Evolutionary conservation across 2,888 invertebrate species (phyloP), one percentile per base, ranked within the genome.

Genomic region (Ectemnius continuus): DNA sequence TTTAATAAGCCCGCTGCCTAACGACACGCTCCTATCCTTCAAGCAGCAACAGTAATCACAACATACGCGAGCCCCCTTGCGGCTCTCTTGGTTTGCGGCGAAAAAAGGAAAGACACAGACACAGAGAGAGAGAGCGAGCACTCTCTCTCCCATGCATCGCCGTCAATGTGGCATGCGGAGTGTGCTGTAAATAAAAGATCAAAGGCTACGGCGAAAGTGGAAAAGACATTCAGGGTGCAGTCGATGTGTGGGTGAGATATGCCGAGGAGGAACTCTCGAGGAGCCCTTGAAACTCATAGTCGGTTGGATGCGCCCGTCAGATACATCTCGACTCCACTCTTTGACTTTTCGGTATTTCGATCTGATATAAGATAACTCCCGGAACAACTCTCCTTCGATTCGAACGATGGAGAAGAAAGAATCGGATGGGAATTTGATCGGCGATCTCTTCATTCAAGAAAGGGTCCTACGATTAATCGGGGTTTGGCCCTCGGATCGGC

Each of bases 171-270:
- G 52, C 52, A 14, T 11, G 11, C 61, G 59, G 36, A 36, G 6
- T 47, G 36, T 8, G 23, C n/a, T 18, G 28, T 82, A 71, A 82
- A 82, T 82, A 82, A 82, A 80, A 76, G 75, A 82, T 82, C 80
- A 82, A 78, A 82, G 74, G 74, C 11, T 20, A 20, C 11, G 23
- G 18, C 47, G 8, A 26, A 52, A 3, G 28, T 36, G 36, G 36
- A 2, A 36, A 36, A 11, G 36, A 36, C 36, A 36, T 36, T 36
- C 8, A 36, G 8, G 36, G 2, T n/a, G n/a, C n/a, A n/a, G n/a
- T 36, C 23, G 23, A 23, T 23, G 23, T 36, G 36, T 36, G 11
- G 36, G 36, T 36, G 36, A 36, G 36, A 11, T 11, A 11, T 23
- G 36, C 36, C 3, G 28, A 28, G 36, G 8, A 36, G 8, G 36